Base-by-base conservation (phyloP, 2,888 invertebrate species). In the Frankliniella fusca region DNA sequence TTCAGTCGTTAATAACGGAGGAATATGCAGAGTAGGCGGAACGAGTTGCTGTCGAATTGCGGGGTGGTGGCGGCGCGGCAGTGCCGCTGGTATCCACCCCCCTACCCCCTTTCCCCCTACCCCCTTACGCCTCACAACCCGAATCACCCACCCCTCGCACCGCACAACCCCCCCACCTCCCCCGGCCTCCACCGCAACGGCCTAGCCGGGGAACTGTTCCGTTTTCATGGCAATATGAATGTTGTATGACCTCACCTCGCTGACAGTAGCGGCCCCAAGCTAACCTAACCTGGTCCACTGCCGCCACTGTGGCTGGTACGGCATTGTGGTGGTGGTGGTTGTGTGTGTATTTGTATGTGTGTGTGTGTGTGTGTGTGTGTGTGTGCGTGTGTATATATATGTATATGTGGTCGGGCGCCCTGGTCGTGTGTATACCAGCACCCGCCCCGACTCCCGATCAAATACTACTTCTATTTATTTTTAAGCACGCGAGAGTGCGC, bases 11-110 rank as follows among this genome's bases (percentile, higher is more conserved):
- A 76, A 76, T 76, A 76, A 76, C 70, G 70, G 27, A 76, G 70
- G 70, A 76, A 76, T 76, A 76, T 76, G 70, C 70, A 76, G 70
- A 76, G 70, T 76, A 76, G 70, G 70, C 70, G 27, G 23, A 76
- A 76, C 54, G 54, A 54, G 18, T 54, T 20, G 54, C 54, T 54
- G 54, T 54, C 54, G 54, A 54, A 54, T 54, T 54, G 54, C 18
- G 38, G 38, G 38, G 38, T 2, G 38, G 38, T 2, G 38, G 38
- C 3, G 38, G 38, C 38, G 54, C 12, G 15, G 54, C 54, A 38
- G 3, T 38, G 2, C 38, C 5, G 38, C 38, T 38, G 38, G 38
- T 38, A 38, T 38, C 38, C 54, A 12, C 54, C 12, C 15, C 54
- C 54, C n/a, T 20, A 20, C 12, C 54, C 54, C 10, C 2, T 20